A percentile compares a stretch with the other conserved stretches of the same genome.
Evolutionary conservation across 2,797 vertebrate genomes (phyloP).

Genomic region (Takifugu ocellatus): DNA sequence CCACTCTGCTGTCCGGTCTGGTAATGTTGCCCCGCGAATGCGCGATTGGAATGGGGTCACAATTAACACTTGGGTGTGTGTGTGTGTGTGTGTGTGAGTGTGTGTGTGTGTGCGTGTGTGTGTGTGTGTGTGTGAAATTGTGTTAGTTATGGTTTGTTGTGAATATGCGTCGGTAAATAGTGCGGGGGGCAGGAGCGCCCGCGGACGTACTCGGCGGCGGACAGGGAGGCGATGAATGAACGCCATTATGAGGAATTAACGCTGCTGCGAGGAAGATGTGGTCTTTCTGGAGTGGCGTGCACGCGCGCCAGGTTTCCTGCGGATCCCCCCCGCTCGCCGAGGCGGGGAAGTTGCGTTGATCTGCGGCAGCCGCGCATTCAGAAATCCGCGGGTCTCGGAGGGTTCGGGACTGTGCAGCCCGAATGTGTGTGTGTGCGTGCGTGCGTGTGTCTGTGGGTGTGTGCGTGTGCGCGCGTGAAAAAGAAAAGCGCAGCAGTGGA

Average conservation of each 20-base stretch:
- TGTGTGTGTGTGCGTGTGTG: background rate
- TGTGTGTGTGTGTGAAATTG: slow-evolving; percentile 9
- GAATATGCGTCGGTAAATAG: slow-evolving; percentile 47
- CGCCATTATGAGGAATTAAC: slow-evolving; percentile 64
- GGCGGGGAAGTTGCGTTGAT: slow-evolving; percentile 44
- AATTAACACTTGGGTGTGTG: slow-evolving; percentile 13
- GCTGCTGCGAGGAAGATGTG: slow-evolving; percentile 32
- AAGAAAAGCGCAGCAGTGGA: background rate
- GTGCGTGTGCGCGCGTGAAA: no score
- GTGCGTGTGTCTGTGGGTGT: no score
- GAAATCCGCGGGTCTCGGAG: background rate
- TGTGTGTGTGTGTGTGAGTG: slow-evolving; percentile 8
- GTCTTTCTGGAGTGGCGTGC: slow-evolving; percentile 29
- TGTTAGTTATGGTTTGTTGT: slow-evolving; percentile 37
- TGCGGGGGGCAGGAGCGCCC: slow-evolving; percentile 38
- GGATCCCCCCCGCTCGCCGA: background rate
- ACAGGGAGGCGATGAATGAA: slow-evolving; percentile 64
- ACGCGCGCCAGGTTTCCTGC: background rate
- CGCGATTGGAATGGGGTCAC: slow-evolving; percentile 42
- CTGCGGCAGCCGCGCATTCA: slow-evolving; percentile 45
- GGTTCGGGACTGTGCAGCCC: slow-evolving; percentile 35
- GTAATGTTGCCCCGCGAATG: slow-evolving; percentile 20
- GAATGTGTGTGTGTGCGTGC: background rate
- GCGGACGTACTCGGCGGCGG: slow-evolving; percentile 40
- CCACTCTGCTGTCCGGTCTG: background rate